These are phyloP conservation scores for Myotis lucifugus DNA, from an alignment of 2,113 vertebrate species.

Conservation along the genomic window DNA sequence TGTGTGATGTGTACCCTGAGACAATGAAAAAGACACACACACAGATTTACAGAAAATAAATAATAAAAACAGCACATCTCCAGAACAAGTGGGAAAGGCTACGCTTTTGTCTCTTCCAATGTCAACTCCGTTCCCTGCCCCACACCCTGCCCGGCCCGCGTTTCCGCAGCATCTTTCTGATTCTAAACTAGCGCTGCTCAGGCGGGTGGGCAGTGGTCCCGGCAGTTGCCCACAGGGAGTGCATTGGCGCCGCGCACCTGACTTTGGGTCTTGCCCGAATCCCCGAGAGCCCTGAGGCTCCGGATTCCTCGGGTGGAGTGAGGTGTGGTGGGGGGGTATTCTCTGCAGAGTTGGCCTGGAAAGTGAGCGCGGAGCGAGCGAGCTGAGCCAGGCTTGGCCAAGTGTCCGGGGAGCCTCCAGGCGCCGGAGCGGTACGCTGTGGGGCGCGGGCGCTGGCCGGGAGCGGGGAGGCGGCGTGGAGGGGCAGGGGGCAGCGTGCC, in stretches of 20 bases:
- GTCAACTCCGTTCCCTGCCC: constrained; percentile 60
- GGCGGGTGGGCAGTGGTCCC: background rate
- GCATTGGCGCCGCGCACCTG: background rate
- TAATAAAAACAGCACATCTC: constrained; percentile 65
- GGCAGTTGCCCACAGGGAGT: background rate
- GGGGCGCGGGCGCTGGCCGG: background rate
- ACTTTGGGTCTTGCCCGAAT: constrained; percentile 6
- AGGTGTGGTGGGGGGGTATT: background rate
- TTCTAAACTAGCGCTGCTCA: background rate
- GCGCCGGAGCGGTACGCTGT: constrained; percentile 34
- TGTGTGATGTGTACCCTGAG: constrained; percentile 3
- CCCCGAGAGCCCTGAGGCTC: constrained; percentile 5
- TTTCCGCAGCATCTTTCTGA: background rate
- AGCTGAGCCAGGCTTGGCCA: background rate
- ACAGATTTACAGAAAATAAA: background rate
- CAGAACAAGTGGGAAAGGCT: constrained; percentile 42
- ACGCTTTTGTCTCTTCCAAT: constrained; percentile 59
- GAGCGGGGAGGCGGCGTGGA: constrained; percentile 47
- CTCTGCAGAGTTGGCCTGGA: constrained; percentile 60
- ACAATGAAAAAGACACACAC: constrained; percentile 35
- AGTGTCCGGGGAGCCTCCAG: background rate
- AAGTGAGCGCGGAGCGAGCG: background rate
- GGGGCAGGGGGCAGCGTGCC: constrained; percentile 68
- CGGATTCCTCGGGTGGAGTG: background rate
- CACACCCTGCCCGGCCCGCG: background rate